Evolutionary conservation across 2,113 vertebrate genomes (phyloP).

Genomic region (Rhombomys opimus): DNA sequence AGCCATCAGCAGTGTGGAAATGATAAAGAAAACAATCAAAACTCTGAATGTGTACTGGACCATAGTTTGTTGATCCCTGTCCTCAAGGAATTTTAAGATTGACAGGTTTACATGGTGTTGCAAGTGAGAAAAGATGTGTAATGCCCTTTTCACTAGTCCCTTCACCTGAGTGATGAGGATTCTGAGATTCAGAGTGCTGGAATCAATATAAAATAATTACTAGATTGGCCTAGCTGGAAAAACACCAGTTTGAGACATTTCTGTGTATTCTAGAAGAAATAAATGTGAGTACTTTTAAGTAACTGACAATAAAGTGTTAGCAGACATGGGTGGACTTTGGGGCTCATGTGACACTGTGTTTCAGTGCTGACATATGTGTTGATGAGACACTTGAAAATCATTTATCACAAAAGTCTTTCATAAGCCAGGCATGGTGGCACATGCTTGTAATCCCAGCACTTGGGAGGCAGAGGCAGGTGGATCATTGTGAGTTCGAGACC

Average conservation of each 20-base stretch:
- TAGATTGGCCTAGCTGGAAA: conserved; percentile 34
- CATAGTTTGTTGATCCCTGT: not conserved
- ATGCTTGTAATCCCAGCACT: too few species aligned
- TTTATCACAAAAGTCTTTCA: not conserved
- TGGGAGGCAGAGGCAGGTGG: too few species aligned
- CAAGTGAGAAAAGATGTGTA: not conserved
- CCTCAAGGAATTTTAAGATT: conserved; percentile 45
- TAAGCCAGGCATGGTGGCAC: too few species aligned
- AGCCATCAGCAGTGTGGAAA: not conserved
- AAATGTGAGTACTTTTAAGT: conserved; percentile 46
- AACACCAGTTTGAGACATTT: conserved; percentile 53
- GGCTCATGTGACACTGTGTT: conserved; percentile 24
- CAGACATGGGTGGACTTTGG: not conserved
- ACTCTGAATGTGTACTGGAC: not conserved
- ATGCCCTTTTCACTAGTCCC: not conserved
- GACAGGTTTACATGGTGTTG: not conserved
- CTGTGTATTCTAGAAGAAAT: conserved; percentile 51
- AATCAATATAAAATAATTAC: conserved; percentile 43
- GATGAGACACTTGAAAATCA: conserved; percentile 28
- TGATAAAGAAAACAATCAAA: not conserved
- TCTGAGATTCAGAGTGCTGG: conserved; percentile 17
- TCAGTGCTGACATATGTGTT: conserved; percentile 22
- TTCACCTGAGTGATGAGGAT: not conserved
- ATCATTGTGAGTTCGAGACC: too few species aligned
- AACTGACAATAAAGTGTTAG: not conserved